Evolutionary conservation across 2,797 vertebrate genomes (phyloP).

Genomic region (Sebastolobus altivelis): DNA sequence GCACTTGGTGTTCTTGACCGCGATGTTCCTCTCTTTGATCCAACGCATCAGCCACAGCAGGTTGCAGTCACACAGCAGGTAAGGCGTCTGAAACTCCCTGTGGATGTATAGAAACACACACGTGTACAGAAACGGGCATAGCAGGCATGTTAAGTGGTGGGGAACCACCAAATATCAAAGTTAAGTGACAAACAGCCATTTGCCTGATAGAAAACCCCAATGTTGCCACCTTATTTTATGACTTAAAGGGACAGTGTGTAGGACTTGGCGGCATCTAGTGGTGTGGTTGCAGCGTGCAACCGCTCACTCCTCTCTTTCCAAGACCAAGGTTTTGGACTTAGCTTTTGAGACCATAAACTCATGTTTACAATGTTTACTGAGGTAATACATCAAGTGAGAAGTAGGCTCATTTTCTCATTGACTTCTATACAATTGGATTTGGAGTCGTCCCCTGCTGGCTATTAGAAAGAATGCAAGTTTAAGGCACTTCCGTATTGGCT

Average conservation of each 20-base stretch:
- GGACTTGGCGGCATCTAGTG: too few species aligned
- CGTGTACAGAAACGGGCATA: not conserved
- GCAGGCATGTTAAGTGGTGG: not conserved
- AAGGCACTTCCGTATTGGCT: fast-evolving
- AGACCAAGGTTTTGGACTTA: too few species aligned
- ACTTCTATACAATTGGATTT: too few species aligned
- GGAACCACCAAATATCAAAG: not conserved
- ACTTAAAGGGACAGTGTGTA: not conserved
- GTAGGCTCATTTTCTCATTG: too few species aligned
- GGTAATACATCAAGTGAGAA: too few species aligned
- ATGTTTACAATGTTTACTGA: too few species aligned
- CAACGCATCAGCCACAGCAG: conserved; percentile 94
- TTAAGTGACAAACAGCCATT: not conserved
- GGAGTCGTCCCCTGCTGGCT: too few species aligned
- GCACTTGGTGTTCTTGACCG: conserved; percentile 93
- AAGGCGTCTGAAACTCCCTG: conserved; percentile 97
- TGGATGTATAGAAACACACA: not conserved
- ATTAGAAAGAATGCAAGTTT: too few species aligned
- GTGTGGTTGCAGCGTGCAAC: too few species aligned
- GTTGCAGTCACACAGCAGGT: conserved; percentile 96
- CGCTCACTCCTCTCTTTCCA: too few species aligned
- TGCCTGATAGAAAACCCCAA: not conserved
- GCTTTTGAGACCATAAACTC: too few species aligned
- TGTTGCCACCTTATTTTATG: not conserved
- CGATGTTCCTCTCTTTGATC: conserved; percentile 91